A percentile compares a stretch with the other conserved stretches of the same genome.
Conservation (phyloP, 2,797 vertebrate species). For the Pipistrellus pipistrellus region DNA sequence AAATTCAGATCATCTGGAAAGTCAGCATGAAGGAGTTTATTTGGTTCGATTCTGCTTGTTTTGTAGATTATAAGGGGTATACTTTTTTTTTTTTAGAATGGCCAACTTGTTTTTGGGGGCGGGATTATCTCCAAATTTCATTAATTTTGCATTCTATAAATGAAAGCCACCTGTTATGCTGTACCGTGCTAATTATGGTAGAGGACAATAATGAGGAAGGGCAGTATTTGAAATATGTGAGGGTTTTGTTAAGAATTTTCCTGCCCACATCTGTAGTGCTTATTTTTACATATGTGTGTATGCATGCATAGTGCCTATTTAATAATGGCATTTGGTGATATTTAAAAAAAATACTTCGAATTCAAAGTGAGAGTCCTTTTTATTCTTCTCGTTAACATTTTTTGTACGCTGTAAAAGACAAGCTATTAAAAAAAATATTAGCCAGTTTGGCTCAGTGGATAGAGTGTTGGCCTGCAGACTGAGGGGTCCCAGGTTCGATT, state of each 20-base stretch:
- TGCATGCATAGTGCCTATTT: slow-evolving; percentile 70
- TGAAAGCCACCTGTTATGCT: slow-evolving; percentile 87
- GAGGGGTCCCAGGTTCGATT: no score
- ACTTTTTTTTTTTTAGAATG: slow-evolving; percentile 61
- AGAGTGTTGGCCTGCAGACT: no score
- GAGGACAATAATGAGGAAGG: slow-evolving; percentile 84
- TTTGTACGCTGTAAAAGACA: slow-evolving; percentile 17
- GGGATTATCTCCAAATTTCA: slow-evolving; percentile 79
- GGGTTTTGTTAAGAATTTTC: slow-evolving; percentile 77
- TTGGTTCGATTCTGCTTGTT: slow-evolving; percentile 45
- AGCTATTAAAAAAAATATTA: slow-evolving; percentile 2
- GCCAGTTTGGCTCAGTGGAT: no score
- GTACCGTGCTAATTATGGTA: slow-evolving; percentile 85
- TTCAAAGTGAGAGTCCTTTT: slow-evolving; percentile 62
- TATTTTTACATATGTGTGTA: slow-evolving; percentile 79
- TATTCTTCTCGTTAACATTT: slow-evolving; percentile 46
- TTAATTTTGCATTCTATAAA: slow-evolving; percentile 87
- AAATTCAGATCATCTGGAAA: slow-evolving; percentile 15
- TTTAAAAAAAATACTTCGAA: slow-evolving; percentile 78
- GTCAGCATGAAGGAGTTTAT: neutral
- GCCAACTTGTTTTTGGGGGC: slow-evolving; percentile 75
- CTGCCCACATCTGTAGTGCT: slow-evolving; percentile 80
- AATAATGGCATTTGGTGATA: slow-evolving; percentile 69
- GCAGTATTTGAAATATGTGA: slow-evolving; percentile 80
- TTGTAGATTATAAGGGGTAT: slow-evolving; percentile 20